Conservation (phyloP, 2,113 vertebrate genomes). For the Tauraco erythrolophus region DNA sequence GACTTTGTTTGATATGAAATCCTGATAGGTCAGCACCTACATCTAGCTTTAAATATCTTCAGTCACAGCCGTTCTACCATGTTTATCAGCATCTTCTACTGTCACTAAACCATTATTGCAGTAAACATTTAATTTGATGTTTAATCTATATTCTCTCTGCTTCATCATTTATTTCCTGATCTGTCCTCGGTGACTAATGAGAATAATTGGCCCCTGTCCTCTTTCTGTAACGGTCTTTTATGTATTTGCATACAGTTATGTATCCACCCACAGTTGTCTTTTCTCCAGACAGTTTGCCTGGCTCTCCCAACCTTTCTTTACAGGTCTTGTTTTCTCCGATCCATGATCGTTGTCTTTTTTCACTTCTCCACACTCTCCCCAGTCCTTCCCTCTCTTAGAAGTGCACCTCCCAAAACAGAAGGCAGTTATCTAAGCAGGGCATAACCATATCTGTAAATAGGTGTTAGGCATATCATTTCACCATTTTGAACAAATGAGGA, state of each 20-base stretch:
- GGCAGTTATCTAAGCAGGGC: neutral
- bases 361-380: neutral
- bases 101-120: conserved; percentile 19
- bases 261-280: conserved; percentile 30
- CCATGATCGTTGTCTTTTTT: neutral
- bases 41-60: conserved; percentile 13
- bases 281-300: neutral
- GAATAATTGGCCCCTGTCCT: conserved; percentile 59
- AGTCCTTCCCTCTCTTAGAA: neutral
- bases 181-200: conserved; percentile 46
- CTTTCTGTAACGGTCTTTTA: conserved; percentile 31
- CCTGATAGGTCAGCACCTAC: conserved; percentile 10
- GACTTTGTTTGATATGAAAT: neutral
- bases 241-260: conserved; percentile 36
- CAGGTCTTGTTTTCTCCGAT: neutral
- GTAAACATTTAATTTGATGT: conserved; percentile 52
- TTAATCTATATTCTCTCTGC: conserved; percentile 28
- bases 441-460: neutral
- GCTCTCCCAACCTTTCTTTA: conserved; percentile 12
- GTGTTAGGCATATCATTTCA: neutral
- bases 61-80: neutral
- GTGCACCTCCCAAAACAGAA: neutral
- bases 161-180: conserved; percentile 54
- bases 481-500: neutral
- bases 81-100: conserved; percentile 17